Conservation (phyloP, 1,140 invertebrate species). For the Drosophila sturtevanti region DNA sequence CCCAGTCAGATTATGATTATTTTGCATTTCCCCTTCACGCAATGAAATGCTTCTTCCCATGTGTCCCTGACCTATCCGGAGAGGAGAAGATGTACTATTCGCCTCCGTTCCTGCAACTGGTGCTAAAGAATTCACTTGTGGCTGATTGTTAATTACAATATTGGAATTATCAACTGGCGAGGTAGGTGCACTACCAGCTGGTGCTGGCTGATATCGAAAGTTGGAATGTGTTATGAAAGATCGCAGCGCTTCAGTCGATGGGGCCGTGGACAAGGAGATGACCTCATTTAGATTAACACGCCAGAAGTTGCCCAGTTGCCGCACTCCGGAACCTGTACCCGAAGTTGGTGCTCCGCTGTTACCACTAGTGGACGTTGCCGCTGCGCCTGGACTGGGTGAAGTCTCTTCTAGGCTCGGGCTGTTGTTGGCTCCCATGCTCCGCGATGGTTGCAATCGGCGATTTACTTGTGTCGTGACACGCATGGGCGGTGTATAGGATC, state of each 20-base stretch:
- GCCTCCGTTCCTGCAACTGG: neutral
- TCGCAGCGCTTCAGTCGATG: slow-evolving; percentile 64
- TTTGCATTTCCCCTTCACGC: slow-evolving; percentile 63
- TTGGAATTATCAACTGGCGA: slow-evolving; percentile 48
- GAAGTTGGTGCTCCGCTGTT: neutral
- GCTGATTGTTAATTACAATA: slow-evolving; percentile 42
- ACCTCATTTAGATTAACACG: slow-evolving; percentile 65
- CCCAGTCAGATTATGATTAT: slow-evolving; percentile 26
- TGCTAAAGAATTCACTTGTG: slow-evolving; percentile 6
- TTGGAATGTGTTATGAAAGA: slow-evolving; percentile 71
- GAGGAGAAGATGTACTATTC: neutral
- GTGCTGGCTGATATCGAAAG: slow-evolving; percentile 54
- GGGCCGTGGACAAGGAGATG: slow-evolving; percentile 62
- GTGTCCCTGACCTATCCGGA: slow-evolving; percentile 5
- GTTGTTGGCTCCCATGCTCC: slow-evolving; percentile 49
- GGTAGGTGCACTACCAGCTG: neutral
- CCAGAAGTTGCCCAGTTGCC: slow-evolving; percentile 63
- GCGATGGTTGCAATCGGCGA: slow-evolving; percentile 62
- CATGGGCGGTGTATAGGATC: slow-evolving; percentile 58
- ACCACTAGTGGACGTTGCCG: neutral
- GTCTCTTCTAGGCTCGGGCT: slow-evolving; percentile 46
- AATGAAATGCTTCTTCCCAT: slow-evolving; percentile 67
- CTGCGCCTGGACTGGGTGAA: slow-evolving; percentile 1
- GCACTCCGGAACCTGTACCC: slow-evolving; percentile 30
- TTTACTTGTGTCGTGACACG: slow-evolving; percentile 47